phyloP scores from a whole-genome alignment of 2,113 vertebrate genomes.

The Gobio gobio region DNA sequence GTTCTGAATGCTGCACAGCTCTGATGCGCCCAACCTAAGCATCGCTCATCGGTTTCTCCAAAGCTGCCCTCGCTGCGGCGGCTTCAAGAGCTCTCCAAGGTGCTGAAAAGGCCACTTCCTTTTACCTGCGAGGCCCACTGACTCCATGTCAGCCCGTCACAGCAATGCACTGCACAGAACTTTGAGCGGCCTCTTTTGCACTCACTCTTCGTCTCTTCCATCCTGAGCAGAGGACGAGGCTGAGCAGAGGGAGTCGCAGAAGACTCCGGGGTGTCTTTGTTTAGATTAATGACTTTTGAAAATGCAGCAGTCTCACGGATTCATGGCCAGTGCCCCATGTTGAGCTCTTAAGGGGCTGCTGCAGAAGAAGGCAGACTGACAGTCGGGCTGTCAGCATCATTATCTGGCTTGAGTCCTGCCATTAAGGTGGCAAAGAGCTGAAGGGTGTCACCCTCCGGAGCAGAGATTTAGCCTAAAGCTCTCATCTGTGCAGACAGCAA shows the following conservation, averaged over 20 bases:
- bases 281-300: constrained; percentile 64
- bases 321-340: constrained; percentile 22
- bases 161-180: not conserved
- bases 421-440: constrained; percentile 50
- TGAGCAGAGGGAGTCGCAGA: not conserved
- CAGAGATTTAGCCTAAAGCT: constrained; percentile 46
- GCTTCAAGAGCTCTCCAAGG: constrained; percentile 54
- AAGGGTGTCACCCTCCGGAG: constrained; percentile 47
- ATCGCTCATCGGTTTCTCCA: constrained; percentile 26
- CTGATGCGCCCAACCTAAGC: constrained; percentile 9
- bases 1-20: not conserved
- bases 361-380: constrained; percentile 33
- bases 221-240: constrained; percentile 18
- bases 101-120: constrained; percentile 49
- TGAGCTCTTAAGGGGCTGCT: constrained; percentile 45
- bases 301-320: constrained; percentile 49
- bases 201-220: constrained; percentile 21
- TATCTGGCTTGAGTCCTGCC: constrained; percentile 40
- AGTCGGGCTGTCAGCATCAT: constrained; percentile 46
- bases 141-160: not conserved
- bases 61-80: constrained; percentile 11
- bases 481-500: constrained; percentile 44
- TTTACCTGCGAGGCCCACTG: constrained; percentile 44
- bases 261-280: constrained; percentile 40
- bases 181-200: constrained; percentile 18